Conservation (phyloP, 2,888 invertebrate species). For the Hydroisotoma schaefferi region DNA sequence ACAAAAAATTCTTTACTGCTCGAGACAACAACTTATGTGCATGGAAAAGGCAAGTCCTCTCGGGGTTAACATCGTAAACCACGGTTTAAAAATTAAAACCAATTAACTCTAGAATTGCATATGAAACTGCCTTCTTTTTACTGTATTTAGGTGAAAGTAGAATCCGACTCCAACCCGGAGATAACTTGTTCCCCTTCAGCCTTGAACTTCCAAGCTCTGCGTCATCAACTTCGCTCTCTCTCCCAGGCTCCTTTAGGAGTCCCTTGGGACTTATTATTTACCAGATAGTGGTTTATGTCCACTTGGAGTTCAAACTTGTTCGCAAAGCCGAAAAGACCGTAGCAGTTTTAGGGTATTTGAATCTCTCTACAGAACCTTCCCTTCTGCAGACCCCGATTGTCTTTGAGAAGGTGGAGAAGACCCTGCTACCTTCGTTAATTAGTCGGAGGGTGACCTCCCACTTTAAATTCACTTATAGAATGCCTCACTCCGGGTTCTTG, state of each 20-base stretch:
- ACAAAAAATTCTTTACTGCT: constrained; percentile 2
- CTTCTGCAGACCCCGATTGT: not conserved
- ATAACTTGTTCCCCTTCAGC: constrained; percentile 9
- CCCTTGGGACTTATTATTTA: constrained; percentile 13
- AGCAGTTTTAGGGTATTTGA: not conserved
- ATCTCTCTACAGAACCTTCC: not conserved
- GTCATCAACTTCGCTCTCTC: not conserved
- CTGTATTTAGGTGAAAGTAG: not conserved
- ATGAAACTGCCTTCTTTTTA: no score
- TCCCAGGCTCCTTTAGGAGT: constrained; percentile 20
- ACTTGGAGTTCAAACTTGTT: not conserved
- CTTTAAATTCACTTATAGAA: constrained; percentile 13
- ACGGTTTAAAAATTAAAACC: no score
- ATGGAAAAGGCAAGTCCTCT: not conserved
- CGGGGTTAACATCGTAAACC: no score
- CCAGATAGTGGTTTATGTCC: constrained; percentile 9
- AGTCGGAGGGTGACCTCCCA: constrained; percentile 5
- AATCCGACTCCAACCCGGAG: not conserved
- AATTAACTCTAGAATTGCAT: no score
- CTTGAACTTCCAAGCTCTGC: constrained; percentile 5
- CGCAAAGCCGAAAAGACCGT: constrained; percentile 17
- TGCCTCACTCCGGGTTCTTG: constrained; percentile 11
- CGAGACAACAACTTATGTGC: constrained; percentile 9
- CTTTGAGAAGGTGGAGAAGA: constrained; percentile 10
- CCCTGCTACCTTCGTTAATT: not conserved